Conservation (phyloP, 1,140 invertebrate genomes). For the Nylanderia fulva region DNA sequence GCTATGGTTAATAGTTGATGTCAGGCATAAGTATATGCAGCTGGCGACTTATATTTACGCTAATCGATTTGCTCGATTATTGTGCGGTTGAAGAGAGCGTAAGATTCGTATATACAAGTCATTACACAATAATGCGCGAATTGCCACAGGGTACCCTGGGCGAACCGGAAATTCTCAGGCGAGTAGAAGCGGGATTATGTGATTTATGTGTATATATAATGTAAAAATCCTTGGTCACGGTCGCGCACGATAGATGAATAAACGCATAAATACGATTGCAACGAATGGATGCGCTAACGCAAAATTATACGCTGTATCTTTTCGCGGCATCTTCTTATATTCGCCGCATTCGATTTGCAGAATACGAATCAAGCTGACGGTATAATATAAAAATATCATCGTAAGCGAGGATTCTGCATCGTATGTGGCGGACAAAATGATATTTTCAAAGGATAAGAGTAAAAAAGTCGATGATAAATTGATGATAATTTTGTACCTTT, state of each 20-base stretch:
- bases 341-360: neutral
- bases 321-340: slow-evolving; percentile 22
- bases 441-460: neutral
- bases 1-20: neutral
- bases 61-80: neutral
- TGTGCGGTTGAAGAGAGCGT: neutral
- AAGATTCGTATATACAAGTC: neutral
- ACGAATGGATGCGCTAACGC: neutral
- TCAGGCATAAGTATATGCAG: neutral
- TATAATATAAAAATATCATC: neutral
- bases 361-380: neutral
- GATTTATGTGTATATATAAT: slow-evolving; percentile 42
- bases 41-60: neutral
- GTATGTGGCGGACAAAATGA: neutral
- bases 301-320: slow-evolving; percentile 20
- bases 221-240: slow-evolving; percentile 45
- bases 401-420: neutral
- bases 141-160: neutral
- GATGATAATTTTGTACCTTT: neutral
- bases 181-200: neutral
- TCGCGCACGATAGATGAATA: neutral
- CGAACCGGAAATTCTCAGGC: neutral
- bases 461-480: too few relatives aligned
- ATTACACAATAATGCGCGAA: neutral
- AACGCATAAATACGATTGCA: slow-evolving; percentile 3